Percentiles rank a stretch among this genome's conserved stretches.
Conservation (phyloP, 2,888 invertebrate genomes). For the Drosophila peninsularis region DNA sequence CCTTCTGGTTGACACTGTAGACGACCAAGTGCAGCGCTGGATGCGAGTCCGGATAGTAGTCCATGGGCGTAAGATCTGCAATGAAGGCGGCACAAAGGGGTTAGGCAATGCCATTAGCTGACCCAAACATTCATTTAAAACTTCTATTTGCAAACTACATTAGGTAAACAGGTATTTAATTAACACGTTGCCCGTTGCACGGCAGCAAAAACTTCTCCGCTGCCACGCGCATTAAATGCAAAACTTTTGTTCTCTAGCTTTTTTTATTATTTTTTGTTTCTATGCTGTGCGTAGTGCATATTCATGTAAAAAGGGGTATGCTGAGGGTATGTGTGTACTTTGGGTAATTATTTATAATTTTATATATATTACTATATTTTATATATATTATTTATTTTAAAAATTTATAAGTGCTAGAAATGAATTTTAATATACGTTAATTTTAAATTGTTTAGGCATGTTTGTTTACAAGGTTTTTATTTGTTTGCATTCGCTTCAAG, state of each 20-base stretch:
- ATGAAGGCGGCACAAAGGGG: not conserved
- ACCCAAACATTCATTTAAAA: slow-evolving; percentile 73
- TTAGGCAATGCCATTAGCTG: slow-evolving; percentile 46
- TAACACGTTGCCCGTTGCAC: slow-evolving; percentile 66
- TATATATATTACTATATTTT: not conserved
- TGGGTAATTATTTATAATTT: not conserved
- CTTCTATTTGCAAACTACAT: slow-evolving; percentile 69
- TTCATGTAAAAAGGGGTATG: slow-evolving; percentile 4
- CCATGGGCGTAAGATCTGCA: slow-evolving; percentile 84
- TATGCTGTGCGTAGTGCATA: slow-evolving; percentile 3
- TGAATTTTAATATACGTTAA: not conserved
- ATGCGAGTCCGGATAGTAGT: slow-evolving; percentile 84
- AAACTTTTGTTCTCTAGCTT: slow-evolving; percentile 50
- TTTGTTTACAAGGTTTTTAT: no score
- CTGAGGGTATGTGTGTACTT: not conserved
- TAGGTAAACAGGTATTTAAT: slow-evolving; percentile 78
- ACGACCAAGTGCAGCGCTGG: slow-evolving; percentile 91
- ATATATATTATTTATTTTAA: not conserved
- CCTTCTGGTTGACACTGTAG: slow-evolving; percentile 94
- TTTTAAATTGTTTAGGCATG: no score
- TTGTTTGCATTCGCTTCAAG: no score
- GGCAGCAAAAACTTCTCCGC: slow-evolving; percentile 64
- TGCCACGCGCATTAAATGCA: slow-evolving; percentile 64
- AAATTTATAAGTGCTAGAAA: no score
- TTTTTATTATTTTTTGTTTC: slow-evolving; percentile 2